These are phyloP conservation scores for Acanthurus tractus DNA, from an alignment of 2,797 vertebrate species.

Conservation along the genomic window DNA sequence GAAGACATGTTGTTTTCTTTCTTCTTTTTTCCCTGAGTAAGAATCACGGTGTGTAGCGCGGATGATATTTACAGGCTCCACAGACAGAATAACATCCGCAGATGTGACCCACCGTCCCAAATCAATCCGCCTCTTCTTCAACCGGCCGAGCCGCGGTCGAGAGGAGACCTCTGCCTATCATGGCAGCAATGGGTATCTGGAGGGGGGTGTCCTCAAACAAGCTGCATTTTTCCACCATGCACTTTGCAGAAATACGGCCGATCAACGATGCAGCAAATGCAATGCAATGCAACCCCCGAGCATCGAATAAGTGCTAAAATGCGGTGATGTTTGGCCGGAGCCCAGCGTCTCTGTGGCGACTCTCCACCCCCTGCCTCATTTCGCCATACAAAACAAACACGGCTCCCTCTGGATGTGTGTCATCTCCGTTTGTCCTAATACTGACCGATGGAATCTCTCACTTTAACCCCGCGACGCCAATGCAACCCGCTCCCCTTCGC, in stretches of 20 bases:
- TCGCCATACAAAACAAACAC: constrained; percentile 80
- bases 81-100: constrained; percentile 72
- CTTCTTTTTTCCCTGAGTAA: constrained; percentile 73
- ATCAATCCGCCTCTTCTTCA: constrained; percentile 81
- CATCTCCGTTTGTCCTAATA: constrained; percentile 68
- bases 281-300: constrained; percentile 62
- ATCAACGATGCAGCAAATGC: constrained; percentile 66
- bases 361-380: constrained; percentile 83
- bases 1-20: constrained; percentile 87
- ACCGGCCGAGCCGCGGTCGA: constrained; percentile 75
- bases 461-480: constrained; percentile 30
- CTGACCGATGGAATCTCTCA: constrained; percentile 33
- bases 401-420: constrained; percentile 68
- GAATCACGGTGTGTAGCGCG: constrained; percentile 69
- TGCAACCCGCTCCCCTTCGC: constrained; percentile 52
- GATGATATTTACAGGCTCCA: constrained; percentile 65
- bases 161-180: constrained; percentile 85
- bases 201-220: constrained; percentile 80
- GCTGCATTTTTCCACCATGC: constrained; percentile 79
- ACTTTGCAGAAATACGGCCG: constrained; percentile 53
- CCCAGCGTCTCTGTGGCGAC: constrained; percentile 83
- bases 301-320: constrained; percentile 74
- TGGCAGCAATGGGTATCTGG: constrained; percentile 81
- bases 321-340: constrained; percentile 83
- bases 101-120: constrained; percentile 73